Evolutionary conservation across 2,888 invertebrate species (phyloP), one percentile per base, ranked within the genome.

Genomic region (Drosophila infuscata): DNA sequence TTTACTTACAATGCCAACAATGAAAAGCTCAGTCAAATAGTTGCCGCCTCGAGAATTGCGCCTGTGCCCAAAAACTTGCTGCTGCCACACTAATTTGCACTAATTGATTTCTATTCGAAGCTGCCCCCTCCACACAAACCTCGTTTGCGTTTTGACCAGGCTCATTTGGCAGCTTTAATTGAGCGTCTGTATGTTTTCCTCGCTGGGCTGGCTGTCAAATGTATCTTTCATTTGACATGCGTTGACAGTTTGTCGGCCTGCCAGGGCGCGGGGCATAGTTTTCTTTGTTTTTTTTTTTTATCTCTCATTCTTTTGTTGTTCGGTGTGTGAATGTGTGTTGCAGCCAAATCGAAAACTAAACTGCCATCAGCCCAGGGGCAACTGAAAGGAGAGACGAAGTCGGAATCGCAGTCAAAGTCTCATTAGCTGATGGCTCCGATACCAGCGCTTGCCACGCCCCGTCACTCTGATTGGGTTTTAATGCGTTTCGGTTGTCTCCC

Each of bases 331-430:
- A 30, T 58, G 61, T 65, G 64, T 72, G 61, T 73, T 64, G 58
- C 74, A 68, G 74, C 64, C 81, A 85, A 88, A 85, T 88, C 85
- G 85, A 86, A 88, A 86, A 88, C 83, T 85, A 83, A 86, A 79
- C 70, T 71, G 70, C 81, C 78, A 74, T 74, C 78, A 78, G 75
- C 30, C 36, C 17, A 29, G 29, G 36, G 53, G 35, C 51, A 32
- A 32, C 30, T 15, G 41, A 51, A 49, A 35, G 73, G 9, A 52
- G 38, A 49, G 70, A 70, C 38, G 57, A 46, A 64, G 52, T 48
- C 52, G 35, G 46, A 53, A 53, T 62, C 80, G 84, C 84, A 82
- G 84, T 84, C 86, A 88, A 86, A 88, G 86, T 82, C 85, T 85
- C 85, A 86, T 86, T 88, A 85, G 85, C 83, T 75, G 85, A 85